Conservation (phyloP, 1,140 invertebrate genomes). For the Microplitis demolitor region DNA sequence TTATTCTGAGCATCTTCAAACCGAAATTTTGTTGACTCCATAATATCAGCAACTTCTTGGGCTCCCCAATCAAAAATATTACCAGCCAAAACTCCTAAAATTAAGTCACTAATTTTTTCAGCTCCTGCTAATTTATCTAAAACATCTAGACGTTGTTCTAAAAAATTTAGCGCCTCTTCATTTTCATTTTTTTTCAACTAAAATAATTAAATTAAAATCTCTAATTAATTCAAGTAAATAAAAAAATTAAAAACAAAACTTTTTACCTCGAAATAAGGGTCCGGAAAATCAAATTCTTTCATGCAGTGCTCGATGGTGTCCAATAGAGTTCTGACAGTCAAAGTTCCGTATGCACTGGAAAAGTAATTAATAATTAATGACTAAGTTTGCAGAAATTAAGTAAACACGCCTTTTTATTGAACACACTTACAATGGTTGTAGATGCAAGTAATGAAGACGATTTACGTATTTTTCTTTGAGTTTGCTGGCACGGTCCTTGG, state of each 20-base stretch:
- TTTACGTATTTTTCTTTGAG: conserved; percentile 85
- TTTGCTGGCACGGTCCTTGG: conserved; percentile 77
- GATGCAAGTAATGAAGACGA: conserved; percentile 76
- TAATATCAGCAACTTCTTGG: conserved; percentile 80
- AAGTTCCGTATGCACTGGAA: conserved; percentile 81
- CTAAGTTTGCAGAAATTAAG: conserved; percentile 5
- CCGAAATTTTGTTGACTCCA: conserved; percentile 78
- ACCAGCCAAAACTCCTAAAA: conserved; percentile 71
- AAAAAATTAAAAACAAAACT: conserved; percentile 42
- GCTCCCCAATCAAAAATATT: conserved; percentile 99
- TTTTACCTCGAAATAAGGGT: conserved; percentile 84
- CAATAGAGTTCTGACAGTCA: conserved; percentile 86
- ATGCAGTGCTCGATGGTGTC: conserved; percentile 92
- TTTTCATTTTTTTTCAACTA: conserved; percentile 75
- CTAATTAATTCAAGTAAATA: conserved; percentile 17
- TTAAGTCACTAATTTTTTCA: conserved; percentile 65
- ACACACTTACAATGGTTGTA: conserved; percentile 77
- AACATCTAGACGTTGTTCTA: conserved; percentile 60
- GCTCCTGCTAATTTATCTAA: conserved; percentile 64
- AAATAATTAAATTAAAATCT: conserved; percentile 9
- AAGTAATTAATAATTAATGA: conserved; percentile 38
- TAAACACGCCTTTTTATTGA: neutral
- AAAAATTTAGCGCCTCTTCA: conserved; percentile 65
- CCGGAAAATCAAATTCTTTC: conserved; percentile 88
- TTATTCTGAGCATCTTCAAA: conserved; percentile 80